Evolutionary conservation across 1,140 invertebrate species (phyloP), one percentile per base, ranked within the genome.

Genomic region (Caerostris darwini): DNA sequence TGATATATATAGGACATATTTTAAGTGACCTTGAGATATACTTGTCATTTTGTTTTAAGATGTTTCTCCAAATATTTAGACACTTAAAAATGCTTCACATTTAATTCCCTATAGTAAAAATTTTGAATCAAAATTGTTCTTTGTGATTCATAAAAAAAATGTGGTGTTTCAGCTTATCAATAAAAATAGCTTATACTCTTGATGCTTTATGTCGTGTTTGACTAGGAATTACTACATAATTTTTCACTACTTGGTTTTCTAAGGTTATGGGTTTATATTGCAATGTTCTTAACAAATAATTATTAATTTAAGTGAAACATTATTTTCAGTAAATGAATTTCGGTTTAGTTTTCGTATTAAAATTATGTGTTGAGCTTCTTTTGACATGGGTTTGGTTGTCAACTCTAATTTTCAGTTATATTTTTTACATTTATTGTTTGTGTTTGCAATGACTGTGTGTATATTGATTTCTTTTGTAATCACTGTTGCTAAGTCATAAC

Each of bases 401-500:
- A 82, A 85, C 81, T 67, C 57, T 59, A 19, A 71, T 93, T 88
- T 54, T 59, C 17, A 67, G 67, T 88, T 54, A 19, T 59, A 14
- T 57, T 54, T 54, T 88, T 81, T 94, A 12, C 19, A 61, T 88
- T 57, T 53, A 19, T 89, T 56, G 64, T 87, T 94, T 87, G n/a
- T 85, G 71, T 86, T 86, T 57, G 50, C 34, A 58, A 17, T 89
- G 53, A 34, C 17, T 94, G 17, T 94, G 56, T 67, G 69, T 69
- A 61, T 88, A 54, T n/a, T 88, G 71, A 61, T 81, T 88, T 54
- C 69, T 64, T 94, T 50, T 71, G 58, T 81, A 88, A 58, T 64
- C 92, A 94, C 82, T 81, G 58, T 83, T 88, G 77, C 92, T 94
- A 94, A 94, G 92, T 94, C 92, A 94, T 77, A 61, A 81, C 83